Percentiles rank a stretch among this genome's conserved stretches.
These are phyloP conservation scores for Rhea americana DNA, from an alignment of 2,113 vertebrate species.

Conservation along the genomic window DNA sequence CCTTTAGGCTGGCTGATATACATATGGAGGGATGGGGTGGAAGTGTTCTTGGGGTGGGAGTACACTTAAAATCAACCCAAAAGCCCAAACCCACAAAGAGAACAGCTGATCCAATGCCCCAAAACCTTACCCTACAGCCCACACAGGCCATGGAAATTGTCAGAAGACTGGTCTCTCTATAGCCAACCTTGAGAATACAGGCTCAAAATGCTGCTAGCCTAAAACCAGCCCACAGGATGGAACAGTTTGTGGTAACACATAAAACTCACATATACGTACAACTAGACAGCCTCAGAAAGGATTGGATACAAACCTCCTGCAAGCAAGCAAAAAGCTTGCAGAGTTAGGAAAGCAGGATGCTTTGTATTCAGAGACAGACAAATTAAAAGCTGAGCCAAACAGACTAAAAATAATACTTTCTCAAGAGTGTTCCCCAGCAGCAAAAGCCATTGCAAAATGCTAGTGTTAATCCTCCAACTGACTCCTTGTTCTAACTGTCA, in stretches of 20 bases:
- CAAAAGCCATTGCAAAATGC: neutral
- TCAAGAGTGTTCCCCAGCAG: neutral
- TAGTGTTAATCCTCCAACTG: neutral
- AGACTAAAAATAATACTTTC: neutral
- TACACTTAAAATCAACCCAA: neutral
- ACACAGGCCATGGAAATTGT: neutral
- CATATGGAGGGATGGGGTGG: no score
- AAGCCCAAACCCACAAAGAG: neutral
- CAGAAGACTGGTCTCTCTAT: neutral
- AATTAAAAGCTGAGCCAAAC: rapidly evolving
- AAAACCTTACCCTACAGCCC: neutral
- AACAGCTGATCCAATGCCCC: neutral
- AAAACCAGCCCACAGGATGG: neutral
- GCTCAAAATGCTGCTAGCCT: neutral
- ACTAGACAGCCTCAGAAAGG: neutral
- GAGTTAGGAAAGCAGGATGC: neutral
- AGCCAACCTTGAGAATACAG: neutral
- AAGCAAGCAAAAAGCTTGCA: neutral
- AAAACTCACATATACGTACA: neutral
- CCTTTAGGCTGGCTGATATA: no score
- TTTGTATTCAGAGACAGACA: rapidly evolving
- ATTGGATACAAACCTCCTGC: neutral
- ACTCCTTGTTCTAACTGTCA: neutral
- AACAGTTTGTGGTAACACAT: neutral
- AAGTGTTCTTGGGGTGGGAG: neutral